Conservation (phyloP, 1,140 invertebrate species). For the Dinothrombium tinctorium region DNA sequence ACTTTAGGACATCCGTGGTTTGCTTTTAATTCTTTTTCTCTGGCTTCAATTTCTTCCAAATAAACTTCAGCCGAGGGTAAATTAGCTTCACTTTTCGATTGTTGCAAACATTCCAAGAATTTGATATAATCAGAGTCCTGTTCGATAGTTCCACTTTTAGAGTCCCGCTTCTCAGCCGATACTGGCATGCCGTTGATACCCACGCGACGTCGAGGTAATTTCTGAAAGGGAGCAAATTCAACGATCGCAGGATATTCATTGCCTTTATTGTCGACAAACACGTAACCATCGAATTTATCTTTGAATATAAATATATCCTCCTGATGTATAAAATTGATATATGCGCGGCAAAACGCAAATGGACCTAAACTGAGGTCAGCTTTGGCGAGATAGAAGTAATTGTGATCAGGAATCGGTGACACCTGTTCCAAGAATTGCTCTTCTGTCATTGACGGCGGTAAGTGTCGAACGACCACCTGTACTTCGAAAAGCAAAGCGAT, state of each 20-base stretch:
- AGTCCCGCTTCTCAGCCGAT: conserved; percentile 39
- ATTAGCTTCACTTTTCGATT: conserved; percentile 16
- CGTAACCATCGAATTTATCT: conserved; percentile 87
- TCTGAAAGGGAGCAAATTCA: conserved; percentile 81
- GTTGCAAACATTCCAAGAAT: conserved; percentile 41
- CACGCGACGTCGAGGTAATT: conserved; percentile 1
- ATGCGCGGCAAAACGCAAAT: conserved; percentile 61
- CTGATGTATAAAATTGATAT: conserved; percentile 59
- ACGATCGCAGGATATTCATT: conserved; percentile 77
- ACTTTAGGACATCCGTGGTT: conserved; percentile 31
- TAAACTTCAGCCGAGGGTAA: conserved; percentile 21
- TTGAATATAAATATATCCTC: conserved; percentile 59
- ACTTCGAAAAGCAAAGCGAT: no score
- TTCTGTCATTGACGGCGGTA: conserved; percentile 69
- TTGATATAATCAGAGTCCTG: conserved; percentile 55
- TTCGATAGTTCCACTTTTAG: conserved; percentile 64
- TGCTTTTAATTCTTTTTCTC: conserved; percentile 25
- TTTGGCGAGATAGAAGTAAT: conserved; percentile 66
- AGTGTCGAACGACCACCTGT: conserved; percentile 67
- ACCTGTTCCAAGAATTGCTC: conserved; percentile 72
- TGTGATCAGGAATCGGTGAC: conserved; percentile 62
- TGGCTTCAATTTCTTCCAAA: conserved; percentile 29
- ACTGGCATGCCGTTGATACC: neutral
- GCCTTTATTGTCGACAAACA: conserved; percentile 74
- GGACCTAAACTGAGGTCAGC: conserved; percentile 55